Percentiles rank a stretch among this genome's conserved stretches.
Conservation (phyloP, 1,140 invertebrate genomes). For the Galleria mellonella region DNA sequence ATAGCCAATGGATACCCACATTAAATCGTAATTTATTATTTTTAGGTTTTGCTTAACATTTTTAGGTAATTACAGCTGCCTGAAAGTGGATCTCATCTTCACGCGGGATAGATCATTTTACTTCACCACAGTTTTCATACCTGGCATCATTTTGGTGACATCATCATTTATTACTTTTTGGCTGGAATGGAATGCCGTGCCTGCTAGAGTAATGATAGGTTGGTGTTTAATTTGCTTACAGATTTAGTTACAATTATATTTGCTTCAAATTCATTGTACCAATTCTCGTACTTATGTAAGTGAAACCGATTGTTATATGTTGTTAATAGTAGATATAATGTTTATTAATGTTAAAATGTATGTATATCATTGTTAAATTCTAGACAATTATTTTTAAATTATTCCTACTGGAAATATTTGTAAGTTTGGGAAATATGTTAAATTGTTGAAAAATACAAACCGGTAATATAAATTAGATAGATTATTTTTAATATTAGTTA, state of each 20-base stretch:
- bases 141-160: slow-evolving; percentile 95
- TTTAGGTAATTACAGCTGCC: slow-evolving; percentile 95
- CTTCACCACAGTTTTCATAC: slow-evolving; percentile 96
- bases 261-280: not conserved
- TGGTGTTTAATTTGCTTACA: slow-evolving; percentile 57
- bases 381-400: too few species aligned
- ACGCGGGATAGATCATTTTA: slow-evolving; percentile 96
- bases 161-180: slow-evolving; percentile 92
- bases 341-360: too few species aligned
- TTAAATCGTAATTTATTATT: slow-evolving; percentile 32
- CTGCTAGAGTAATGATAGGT: slow-evolving; percentile 95
- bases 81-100: slow-evolving; percentile 93
- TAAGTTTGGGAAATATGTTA: too few species aligned
- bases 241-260: too few species aligned
- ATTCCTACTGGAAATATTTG: too few species aligned
- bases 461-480: too few species aligned
- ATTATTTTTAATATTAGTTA: too few species aligned
- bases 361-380: too few species aligned
- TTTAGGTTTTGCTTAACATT: slow-evolving; percentile 69
- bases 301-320: too few species aligned
- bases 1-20: slow-evolving; percentile 24
- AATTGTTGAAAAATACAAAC: too few species aligned
- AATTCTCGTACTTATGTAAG: not conserved
- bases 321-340: too few species aligned
- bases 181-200: slow-evolving; percentile 97